Conservation (phyloP, 2,888 invertebrate genomes). For the Nephrotoma appendiculata region DNA sequence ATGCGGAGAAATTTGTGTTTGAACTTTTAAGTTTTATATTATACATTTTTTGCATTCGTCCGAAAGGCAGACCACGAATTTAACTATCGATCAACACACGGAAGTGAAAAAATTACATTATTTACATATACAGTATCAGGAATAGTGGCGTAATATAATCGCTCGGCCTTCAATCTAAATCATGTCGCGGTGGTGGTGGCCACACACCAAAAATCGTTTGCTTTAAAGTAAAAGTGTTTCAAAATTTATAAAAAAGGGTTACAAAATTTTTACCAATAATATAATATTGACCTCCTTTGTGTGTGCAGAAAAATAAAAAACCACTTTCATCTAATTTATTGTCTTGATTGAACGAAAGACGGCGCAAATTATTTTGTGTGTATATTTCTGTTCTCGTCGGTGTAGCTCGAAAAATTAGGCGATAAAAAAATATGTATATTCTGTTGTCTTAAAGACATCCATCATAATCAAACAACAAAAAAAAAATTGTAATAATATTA, state of each 20-base stretch:
- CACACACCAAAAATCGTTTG: neutral
- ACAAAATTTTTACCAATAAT: neutral
- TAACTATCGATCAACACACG: neutral
- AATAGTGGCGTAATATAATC: neutral
- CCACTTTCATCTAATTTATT: neutral
- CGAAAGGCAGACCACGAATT: neutral
- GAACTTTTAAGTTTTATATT: neutral
- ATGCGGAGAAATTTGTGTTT: neutral
- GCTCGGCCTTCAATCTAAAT: neutral
- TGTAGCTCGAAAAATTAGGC: neutral
- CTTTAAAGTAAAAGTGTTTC: neutral
- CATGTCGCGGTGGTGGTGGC: neutral
- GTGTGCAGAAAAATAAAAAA: neutral
- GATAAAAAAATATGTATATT: neutral
- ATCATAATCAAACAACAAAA: neutral
- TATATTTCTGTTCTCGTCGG: neutral
- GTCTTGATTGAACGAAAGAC: neutral
- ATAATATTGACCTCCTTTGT: neutral
- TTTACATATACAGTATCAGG: neutral
- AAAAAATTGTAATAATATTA: neutral
- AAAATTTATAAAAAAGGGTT: neutral
- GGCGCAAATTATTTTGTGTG: neutral
- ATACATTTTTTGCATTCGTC: neutral
- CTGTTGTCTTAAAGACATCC: neutral
- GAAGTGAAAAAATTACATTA: neutral